Evolutionary conservation across 2,797 vertebrate species (phyloP).

Genomic region (Gymnothorax javanicus): DNA sequence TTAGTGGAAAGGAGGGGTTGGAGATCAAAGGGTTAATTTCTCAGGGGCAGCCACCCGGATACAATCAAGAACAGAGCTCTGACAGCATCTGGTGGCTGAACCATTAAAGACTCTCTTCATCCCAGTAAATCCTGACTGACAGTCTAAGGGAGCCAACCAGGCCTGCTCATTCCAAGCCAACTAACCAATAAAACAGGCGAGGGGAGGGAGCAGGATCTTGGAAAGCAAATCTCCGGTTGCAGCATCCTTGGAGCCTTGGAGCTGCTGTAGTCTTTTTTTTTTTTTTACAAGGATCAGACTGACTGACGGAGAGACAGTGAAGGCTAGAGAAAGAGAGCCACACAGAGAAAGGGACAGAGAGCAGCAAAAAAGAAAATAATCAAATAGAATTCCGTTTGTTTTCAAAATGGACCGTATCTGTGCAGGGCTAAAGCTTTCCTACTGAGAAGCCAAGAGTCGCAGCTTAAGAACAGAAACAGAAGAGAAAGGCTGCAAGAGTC

Average conservation of each 20-base stretch:
- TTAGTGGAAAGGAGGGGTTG: neutral
- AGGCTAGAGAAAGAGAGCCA: conserved; percentile 49
- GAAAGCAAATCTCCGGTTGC: conserved; percentile 66
- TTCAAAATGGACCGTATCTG: conserved; percentile 61
- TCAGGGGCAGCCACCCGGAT: conserved; percentile 68
- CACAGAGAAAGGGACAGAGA: conserved; percentile 36
- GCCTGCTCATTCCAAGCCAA: conserved; percentile 44
- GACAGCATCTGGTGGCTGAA: conserved; percentile 71
- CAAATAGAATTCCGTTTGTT: conserved; percentile 59
- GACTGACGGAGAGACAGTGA: conserved; percentile 61
- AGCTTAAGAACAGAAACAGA: neutral
- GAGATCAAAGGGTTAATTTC: conserved; percentile 72
- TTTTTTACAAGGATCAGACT: conserved; percentile 44
- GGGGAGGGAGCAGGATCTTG: conserved; percentile 56
- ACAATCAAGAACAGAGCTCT: conserved; percentile 56
- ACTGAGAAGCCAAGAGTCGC: conserved; percentile 52
- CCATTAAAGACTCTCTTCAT: conserved; percentile 73
- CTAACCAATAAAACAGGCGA: conserved; percentile 61
- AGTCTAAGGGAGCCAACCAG: conserved; percentile 61
- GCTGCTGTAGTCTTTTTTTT: conserved; percentile 57
- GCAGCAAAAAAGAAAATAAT: conserved; percentile 41
- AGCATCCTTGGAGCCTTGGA: conserved; percentile 72
- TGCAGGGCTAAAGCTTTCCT: conserved; percentile 63
- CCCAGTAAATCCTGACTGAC: conserved; percentile 69
- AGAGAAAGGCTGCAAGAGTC: conserved; percentile 13